Evolutionary conservation across 2,797 vertebrate genomes (phyloP), one percentile per base, ranked within the genome.

Genomic region (Gorsachius magnificus): DNA sequence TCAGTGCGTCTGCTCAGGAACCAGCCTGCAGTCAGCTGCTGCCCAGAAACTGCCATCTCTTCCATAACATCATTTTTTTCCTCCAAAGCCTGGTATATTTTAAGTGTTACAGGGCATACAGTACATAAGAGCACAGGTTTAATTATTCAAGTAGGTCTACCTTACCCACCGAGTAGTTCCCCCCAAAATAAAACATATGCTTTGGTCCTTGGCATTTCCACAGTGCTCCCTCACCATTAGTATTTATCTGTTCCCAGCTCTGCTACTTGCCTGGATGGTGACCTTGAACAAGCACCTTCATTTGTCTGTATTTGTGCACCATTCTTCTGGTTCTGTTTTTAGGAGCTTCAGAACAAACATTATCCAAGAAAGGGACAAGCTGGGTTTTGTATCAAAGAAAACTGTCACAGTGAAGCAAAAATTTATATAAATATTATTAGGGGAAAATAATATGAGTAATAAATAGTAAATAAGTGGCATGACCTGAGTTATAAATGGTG

Each of bases 401-500:
- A 94, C 2, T 11, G 35, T 45, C 31, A 38, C 2, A 33, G 13
- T 58, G 41, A 79, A 76, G 25, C 5, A 82, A 84, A 89, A 79
- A 64, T 63, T 4, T 38, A 29, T 78, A 78, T 68, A 68, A 64
- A 68, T 46, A n/a, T n/a, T n/a, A 85, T 33, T 63, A 79, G 18
- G 66, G 36, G 26, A 77, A 89, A 95, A 80, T 60, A 89, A 56
- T 77, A 65, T 36, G 48, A 83, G 24, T 63, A 92, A 87, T 63
- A 94, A 92, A 80, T 41, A 87, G 78, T 43, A 94, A 93, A 85
- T 75, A 87, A 91, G 28, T 69, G 29, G 11, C 28, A 56, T 46
- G 69, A 64, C 48, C 77, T 25, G 28, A 74, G 74, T 85, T 96
- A 95, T 86, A 96, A 94, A 89, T 58, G 46, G n/a, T 21, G 16